Percentiles rank a stretch among this genome's conserved stretches.
phyloP scores from a whole-genome alignment of 2,113 vertebrate genomes.

The Clarias macrocephalus region DNA sequence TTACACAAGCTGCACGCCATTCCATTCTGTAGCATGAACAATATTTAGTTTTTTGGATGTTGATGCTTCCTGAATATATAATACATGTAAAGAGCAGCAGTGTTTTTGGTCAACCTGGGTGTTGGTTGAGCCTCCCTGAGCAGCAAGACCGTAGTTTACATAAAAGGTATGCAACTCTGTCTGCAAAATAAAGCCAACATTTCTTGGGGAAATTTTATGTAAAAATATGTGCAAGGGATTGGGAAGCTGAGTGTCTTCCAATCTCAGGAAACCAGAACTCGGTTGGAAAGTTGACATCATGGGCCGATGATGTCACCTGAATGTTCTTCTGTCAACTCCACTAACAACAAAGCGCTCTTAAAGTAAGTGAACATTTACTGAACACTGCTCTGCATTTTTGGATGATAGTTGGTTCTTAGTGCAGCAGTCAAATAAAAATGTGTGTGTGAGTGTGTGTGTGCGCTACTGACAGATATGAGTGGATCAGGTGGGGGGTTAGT shows the following conservation, averaged over 20 bases:
- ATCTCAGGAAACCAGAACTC: not conserved
- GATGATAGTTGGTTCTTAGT: not conserved
- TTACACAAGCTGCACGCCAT: not conserved
- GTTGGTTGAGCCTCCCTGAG: not conserved
- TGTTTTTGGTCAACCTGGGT: not conserved
- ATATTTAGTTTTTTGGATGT: slow-evolving; percentile 11
- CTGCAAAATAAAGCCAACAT: slow-evolving; percentile 14
- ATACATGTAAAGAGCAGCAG: slow-evolving; percentile 10
- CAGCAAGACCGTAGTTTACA: slow-evolving; percentile 5
- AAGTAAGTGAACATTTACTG: not conserved
- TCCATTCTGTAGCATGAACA: slow-evolving; percentile 13
- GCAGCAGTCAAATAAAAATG: not conserved
- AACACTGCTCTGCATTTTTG: not conserved
- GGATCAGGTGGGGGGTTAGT: not conserved
- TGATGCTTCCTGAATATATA: slow-evolving; percentile 35
- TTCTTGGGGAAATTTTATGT: not conserved
- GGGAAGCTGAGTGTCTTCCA: not conserved
- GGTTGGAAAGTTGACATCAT: not conserved
- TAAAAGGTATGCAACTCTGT: slow-evolving; percentile 11
- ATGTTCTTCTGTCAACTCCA: not conserved
- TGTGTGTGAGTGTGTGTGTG: no score
- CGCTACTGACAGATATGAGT: not conserved
- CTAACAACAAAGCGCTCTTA: not conserved
- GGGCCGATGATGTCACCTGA: not conserved
- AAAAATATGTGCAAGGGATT: not conserved